phyloP scores from a whole-genome alignment of 2,888 invertebrate genomes.

The Scaptomyza flava region DNA sequence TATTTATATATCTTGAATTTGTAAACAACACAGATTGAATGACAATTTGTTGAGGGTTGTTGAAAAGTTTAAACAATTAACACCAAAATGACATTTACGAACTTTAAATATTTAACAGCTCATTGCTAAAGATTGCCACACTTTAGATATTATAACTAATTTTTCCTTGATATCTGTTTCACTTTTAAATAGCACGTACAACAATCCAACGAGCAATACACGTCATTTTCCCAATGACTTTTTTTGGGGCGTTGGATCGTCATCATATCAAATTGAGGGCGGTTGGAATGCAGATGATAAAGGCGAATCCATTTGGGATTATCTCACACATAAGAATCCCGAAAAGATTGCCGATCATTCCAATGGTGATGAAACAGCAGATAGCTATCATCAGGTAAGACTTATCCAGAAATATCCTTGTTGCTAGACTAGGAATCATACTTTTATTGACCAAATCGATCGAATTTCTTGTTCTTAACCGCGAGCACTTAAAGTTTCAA shows the following conservation, averaged over 20 bases:
- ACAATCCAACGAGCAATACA: slow-evolving; percentile 43
- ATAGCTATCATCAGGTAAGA: slow-evolving; percentile 85
- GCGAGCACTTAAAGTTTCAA: not conserved
- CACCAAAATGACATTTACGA: not conserved
- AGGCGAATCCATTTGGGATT: slow-evolving; percentile 88
- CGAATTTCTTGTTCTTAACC: not conserved
- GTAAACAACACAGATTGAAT: slow-evolving; percentile 14
- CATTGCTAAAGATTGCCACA: slow-evolving; percentile 1
- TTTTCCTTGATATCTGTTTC: not conserved
- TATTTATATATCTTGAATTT: slow-evolving; percentile 15
- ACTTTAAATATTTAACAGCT: not conserved
- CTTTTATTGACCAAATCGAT: too few species aligned
- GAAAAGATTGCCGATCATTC: slow-evolving; percentile 87
- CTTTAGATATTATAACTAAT: slow-evolving; percentile 6
- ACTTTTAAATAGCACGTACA: slow-evolving; percentile 31
- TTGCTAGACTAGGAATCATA: too few species aligned
- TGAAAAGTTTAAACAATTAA: not conserved
- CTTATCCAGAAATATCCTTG: not conserved
- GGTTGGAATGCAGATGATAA: slow-evolving; percentile 85
- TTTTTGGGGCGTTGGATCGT: slow-evolving; percentile 84
- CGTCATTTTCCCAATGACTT: slow-evolving; percentile 83
- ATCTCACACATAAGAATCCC: slow-evolving; percentile 86
- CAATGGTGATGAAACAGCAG: slow-evolving; percentile 87
- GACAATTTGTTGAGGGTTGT: slow-evolving; percentile 9
- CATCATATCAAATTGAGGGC: slow-evolving; percentile 84